Evolutionary conservation across 2,113 vertebrate genomes (phyloP), one percentile per base, ranked within the genome.

Genomic region (Arizona elegans): DNA sequence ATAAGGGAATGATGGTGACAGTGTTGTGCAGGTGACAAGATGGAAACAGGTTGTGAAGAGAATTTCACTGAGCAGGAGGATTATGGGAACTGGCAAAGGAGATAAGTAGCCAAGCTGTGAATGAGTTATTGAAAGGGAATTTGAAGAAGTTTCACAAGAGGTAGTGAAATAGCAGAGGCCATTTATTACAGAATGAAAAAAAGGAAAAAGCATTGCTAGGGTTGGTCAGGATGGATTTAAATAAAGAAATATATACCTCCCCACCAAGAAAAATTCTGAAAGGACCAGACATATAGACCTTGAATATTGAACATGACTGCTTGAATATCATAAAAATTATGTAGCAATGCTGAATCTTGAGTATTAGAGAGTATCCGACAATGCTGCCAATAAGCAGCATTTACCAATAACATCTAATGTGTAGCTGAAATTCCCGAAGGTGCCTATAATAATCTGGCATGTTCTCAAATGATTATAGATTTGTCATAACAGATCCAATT

Each of bases 401-500:
- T 53, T 86, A 91, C 21, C 47, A 86, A 55, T 56, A 56, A 5
- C 9, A 89, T 89, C 86, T 92, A 65, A 92, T 21, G 33, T 86
- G 55, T 52, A 52, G 23, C 53, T 21, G 81, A 89, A 50, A 56
- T 54, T 15, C 89, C 47, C 21, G 54, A 92, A 90, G 81, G 88
- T 1, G 17, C 24, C 26, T 87, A 58, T n/a, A 43, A 87, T 62
- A 53, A 92, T 58, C 88, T 90, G 87, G 54, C 23, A 52, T 65
- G 21, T 81, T 90, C 86, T 88, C 47, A 85, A n/a, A 90, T 50
- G 91, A 62, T 65, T 85, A 81, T 29, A 87, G 24, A 91, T 94
- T 93, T 87, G 62, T 90, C 58, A 43, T 23, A 87, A 58, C 52
- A 87, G 38, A 94, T 93, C 38, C 91, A 92, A 43, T 91, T 81